phyloP scores from a whole-genome alignment of 1,140 invertebrate genomes.

The Drosophila neocordata region DNA sequence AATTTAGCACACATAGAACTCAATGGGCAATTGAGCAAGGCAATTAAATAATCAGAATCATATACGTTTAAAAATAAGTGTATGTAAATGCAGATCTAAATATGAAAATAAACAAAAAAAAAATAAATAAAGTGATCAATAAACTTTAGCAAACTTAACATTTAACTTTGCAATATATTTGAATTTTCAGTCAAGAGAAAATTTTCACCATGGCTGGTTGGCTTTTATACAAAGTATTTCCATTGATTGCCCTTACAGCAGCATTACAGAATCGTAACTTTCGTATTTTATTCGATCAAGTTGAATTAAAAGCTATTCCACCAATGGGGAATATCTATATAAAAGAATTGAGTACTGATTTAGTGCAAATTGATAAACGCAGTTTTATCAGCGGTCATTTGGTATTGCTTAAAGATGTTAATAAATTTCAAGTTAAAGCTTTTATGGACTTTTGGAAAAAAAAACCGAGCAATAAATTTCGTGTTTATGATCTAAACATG shows the following conservation, averaged over 20 bases:
- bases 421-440: slow-evolving; percentile 25
- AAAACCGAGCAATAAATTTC: slow-evolving; percentile 27
- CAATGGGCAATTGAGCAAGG: slow-evolving; percentile 28
- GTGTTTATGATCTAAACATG: slow-evolving; percentile 31
- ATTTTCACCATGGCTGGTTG: not conserved
- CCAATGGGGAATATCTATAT: slow-evolving; percentile 4
- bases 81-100: not conserved
- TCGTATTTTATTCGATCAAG: slow-evolving; percentile 28
- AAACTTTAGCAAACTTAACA: not conserved
- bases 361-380: slow-evolving; percentile 25
- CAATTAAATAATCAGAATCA: not conserved
- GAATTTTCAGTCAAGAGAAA: not conserved
- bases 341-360: not conserved
- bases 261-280: slow-evolving; percentile 20
- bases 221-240: not conserved
- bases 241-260: not conserved
- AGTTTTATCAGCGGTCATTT: slow-evolving; percentile 17
- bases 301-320: slow-evolving; percentile 17
- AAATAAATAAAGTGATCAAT: not conserved
- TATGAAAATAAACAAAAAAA: not conserved
- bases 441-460: slow-evolving; percentile 33
- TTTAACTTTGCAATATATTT: not conserved
- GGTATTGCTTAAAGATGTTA: slow-evolving; percentile 22
- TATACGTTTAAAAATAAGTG: too few relatives aligned
- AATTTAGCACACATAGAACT: slow-evolving; percentile 38